phyloP scores from a whole-genome alignment of 2,797 vertebrate species.

The Sarcoramphus papa region DNA sequence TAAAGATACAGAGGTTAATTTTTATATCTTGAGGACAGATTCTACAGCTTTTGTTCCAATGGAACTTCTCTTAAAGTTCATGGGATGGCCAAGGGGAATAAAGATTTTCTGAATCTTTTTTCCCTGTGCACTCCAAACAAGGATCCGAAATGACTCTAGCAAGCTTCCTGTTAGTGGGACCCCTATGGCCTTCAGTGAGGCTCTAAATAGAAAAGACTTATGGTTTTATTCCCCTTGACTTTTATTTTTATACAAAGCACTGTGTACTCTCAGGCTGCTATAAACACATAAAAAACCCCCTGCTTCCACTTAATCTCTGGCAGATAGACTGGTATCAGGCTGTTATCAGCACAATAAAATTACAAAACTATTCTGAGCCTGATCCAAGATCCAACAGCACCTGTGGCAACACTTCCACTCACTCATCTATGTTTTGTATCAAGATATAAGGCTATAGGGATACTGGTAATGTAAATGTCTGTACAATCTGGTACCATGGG shows the following conservation, averaged over 20 bases:
- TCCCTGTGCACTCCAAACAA: not conserved
- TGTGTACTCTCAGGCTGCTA: not conserved
- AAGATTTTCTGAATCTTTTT: not conserved
- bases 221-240: not conserved
- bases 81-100: not conserved
- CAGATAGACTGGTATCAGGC: not conserved
- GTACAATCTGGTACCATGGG: not conserved
- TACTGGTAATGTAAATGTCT: not conserved
- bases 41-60: not conserved
- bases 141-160: not conserved
- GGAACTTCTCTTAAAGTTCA: not conserved
- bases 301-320: not conserved
- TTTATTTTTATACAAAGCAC: not conserved
- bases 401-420: not conserved
- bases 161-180: not conserved
- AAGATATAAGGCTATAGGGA: not conserved
- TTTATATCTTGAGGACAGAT: not conserved
- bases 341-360: not conserved
- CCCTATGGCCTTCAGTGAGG: fast-evolving
- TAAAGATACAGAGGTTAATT: not conserved
- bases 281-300: not conserved
- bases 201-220: not conserved
- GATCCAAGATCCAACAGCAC: not conserved
- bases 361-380: not conserved
- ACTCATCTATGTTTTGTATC: not conserved